Evolutionary conservation across 2,113 vertebrate species (phyloP).

Genomic region (Sturnus vulgaris): DNA sequence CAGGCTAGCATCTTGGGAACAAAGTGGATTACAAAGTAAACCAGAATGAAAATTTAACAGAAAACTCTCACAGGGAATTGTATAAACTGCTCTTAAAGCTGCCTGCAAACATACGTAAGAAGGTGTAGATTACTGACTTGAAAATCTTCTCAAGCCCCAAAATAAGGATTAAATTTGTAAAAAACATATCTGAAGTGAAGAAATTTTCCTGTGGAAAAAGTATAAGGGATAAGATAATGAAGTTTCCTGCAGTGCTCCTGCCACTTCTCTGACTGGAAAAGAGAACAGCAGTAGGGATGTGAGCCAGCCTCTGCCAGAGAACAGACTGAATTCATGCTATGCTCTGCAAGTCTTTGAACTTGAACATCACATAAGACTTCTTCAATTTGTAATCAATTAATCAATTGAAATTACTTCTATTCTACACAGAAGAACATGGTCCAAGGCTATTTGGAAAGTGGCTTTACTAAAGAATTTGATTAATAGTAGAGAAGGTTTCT

Average conservation of each 20-base stretch:
- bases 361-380: accelerated
- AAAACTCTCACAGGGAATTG: not conserved
- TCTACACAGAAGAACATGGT: not conserved
- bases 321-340: not conserved
- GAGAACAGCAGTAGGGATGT: not conserved
- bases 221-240: not conserved
- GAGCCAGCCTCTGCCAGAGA: not conserved
- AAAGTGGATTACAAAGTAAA: not conserved
- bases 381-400: not conserved
- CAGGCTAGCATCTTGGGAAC: not conserved
- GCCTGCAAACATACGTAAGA: not conserved
- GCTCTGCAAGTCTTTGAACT: not conserved
- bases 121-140: not conserved
- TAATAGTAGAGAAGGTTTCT: not conserved
- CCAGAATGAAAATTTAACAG: not conserved
- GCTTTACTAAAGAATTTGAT: not conserved
- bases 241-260: not conserved
- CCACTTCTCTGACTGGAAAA: not conserved
- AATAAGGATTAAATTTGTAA: not conserved
- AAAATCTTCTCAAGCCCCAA: not conserved
- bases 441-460: not conserved
- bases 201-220: not conserved
- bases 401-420: not conserved
- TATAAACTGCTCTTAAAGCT: not conserved
- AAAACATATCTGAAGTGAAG: not conserved